phyloP scores from a whole-genome alignment of 2,797 vertebrate genomes.

The Catharus ustulatus region DNA sequence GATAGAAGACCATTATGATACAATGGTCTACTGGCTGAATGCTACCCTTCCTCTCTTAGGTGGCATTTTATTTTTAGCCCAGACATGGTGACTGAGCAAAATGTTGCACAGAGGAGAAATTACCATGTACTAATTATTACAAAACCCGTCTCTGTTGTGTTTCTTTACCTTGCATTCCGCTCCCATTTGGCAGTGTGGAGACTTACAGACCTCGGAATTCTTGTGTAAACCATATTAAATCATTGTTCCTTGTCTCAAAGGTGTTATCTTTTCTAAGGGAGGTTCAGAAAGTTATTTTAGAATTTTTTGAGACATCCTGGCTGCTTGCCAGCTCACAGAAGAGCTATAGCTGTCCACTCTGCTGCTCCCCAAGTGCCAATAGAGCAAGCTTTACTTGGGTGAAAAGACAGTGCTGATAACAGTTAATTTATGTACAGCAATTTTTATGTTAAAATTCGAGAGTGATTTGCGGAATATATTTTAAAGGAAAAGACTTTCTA shows the following conservation, averaged over 20 bases:
- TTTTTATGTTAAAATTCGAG: not conserved
- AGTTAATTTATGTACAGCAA: not conserved
- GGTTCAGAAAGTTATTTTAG: not conserved
- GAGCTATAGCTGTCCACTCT: not conserved
- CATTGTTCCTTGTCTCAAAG: not conserved
- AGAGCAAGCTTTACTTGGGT: not conserved
- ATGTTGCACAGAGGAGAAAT: not conserved
- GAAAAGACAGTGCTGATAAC: not conserved
- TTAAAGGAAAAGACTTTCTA: not conserved
- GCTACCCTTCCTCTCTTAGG: not conserved
- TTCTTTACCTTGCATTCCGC: not conserved
- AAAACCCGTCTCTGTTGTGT: not conserved
- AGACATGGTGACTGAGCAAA: not conserved
- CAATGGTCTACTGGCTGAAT: not conserved
- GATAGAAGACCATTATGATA: not conserved
- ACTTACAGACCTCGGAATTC: not conserved
- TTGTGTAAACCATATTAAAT: not conserved
- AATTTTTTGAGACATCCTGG: not conserved
- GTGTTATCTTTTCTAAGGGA: not conserved
- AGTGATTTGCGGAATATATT: not conserved
- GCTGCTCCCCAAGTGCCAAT: not conserved
- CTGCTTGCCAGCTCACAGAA: not conserved
- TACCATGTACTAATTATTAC: not conserved
- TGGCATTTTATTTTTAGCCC: not conserved
- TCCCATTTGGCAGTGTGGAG: not conserved